These are phyloP conservation scores for Chrysomallon squamiferum DNA, from an alignment of 1,140 invertebrate genomes.

Conservation along the genomic window DNA sequence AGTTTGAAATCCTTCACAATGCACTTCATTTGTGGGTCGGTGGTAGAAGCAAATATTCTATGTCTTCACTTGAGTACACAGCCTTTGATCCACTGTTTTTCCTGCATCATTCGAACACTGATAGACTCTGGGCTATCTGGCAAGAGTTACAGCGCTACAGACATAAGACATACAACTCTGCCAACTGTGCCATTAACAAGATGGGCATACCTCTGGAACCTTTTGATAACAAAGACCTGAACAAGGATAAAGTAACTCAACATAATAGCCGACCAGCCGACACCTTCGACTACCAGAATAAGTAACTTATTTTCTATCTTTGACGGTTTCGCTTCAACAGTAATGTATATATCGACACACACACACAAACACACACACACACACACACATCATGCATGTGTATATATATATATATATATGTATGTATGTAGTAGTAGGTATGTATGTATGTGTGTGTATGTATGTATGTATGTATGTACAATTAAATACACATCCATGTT, in stretches of 20 bases:
- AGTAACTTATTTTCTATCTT: too few relatives aligned
- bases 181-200: conserved; percentile 15
- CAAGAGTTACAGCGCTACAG: conserved; percentile 29
- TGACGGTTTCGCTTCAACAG: too few relatives aligned
- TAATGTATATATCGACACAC: too few relatives aligned
- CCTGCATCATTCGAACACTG: conserved; percentile 24
- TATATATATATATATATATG: too few relatives aligned
- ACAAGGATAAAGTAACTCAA: conserved; percentile 14
- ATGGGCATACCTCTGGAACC: conserved; percentile 25
- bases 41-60: conserved; percentile 18
- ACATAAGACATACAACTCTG: conserved; percentile 12
- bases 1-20: conserved; percentile 33
- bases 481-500: too few relatives aligned
- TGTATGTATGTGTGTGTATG: too few relatives aligned
- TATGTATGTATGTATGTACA: too few relatives aligned
- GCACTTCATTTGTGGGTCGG: conserved; percentile 26
- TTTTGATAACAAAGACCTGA: conserved; percentile 12
- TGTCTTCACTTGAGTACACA: conserved; percentile 23
- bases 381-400: too few relatives aligned
- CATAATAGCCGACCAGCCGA: conserved; percentile 21
- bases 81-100: conserved; percentile 30
- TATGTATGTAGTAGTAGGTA: too few relatives aligned
- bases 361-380: too few relatives aligned
- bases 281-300: conserved; percentile 28
- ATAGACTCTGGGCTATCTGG: conserved; percentile 35